Percentiles rank a stretch among this genome's conserved stretches.
Conservation (phyloP, 2,113 vertebrate genomes). For the Crypturellus undulatus region DNA sequence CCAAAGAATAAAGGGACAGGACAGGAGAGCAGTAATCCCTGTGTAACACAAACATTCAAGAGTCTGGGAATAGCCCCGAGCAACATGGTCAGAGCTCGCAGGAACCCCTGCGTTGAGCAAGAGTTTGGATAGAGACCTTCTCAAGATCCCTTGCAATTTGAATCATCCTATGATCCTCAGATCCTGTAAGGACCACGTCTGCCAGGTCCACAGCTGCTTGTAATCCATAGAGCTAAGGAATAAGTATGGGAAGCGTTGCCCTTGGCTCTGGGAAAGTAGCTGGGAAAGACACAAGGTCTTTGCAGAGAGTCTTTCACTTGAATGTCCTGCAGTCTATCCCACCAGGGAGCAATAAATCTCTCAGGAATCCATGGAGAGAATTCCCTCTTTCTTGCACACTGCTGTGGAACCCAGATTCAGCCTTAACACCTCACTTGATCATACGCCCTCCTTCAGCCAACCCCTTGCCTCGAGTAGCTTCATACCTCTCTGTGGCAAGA, state of each 20-base stretch:
- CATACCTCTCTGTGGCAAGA: not conserved
- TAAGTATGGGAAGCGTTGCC: not conserved
- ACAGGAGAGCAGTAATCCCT: not conserved
- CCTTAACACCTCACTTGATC: not conserved
- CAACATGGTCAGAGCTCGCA: not conserved
- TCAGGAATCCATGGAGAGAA: constrained; percentile 38
- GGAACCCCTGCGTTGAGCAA: not conserved
- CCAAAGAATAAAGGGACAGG: not conserved
- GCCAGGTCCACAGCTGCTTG: constrained; percentile 4
- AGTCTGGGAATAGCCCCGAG: not conserved
- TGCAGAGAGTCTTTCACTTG: constrained; percentile 45
- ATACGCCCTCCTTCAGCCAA: constrained; percentile 13
- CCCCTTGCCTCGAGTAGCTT: accelerated
- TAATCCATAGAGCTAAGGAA: not conserved
- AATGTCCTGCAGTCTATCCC: constrained; percentile 53
- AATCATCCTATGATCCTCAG: not conserved
- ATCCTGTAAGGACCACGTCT: not conserved
- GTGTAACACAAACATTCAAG: not conserved
- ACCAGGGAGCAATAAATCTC: constrained; percentile 17
- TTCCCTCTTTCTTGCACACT: constrained; percentile 11
- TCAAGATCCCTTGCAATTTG: not conserved
- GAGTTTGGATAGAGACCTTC: not conserved
- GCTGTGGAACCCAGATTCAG: constrained; percentile 36
- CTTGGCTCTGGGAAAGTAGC: constrained; percentile 24
- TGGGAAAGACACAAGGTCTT: constrained; percentile 42